Base-by-base conservation (phyloP, 2,888 invertebrate genomes). In the Abrostola tripartita region DNA sequence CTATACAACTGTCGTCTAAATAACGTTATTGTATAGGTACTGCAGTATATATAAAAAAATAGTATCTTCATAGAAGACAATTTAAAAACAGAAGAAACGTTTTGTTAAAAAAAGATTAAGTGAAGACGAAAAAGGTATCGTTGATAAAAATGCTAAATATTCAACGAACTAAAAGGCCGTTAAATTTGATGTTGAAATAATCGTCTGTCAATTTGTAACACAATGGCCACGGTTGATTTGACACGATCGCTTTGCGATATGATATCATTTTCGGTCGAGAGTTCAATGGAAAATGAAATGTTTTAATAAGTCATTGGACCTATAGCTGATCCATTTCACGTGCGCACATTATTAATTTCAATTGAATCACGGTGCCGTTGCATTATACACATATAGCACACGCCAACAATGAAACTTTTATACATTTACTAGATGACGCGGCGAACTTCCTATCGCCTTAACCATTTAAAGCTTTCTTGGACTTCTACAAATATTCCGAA, bases 201-300 rank as follows among this genome's bases (percentile, higher is more conserved):
- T 65, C 53, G 60, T 52, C 42, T 8, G 42, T 57, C 61, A 62
- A 60, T 73, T 76, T 68, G 61, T 76, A 60, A 59, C 58, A 51
- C 53, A 71, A 38, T 40, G 64, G 42, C 42, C 56, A 35, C 38
- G 50, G 38, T 47, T 65, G 52, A 57, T 55, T 49, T 40, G 54
- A 50, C 6, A 40, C 60, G 36, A 77, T 76, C 54, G 61, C 52
- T 77, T 71, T 65, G 72, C 14, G 14, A 37, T 36, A 47, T 47
- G 24, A 47, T 47, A 47, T 47, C 24, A 47, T 47, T 24, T 47
- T 47, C 24, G 44, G 9, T 24, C 14, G 44, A 24, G 44, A 14
- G 44, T 47, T 47, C 14, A 47, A 47, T 47, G 9, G 14, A 47
- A 47, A 47, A 24, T 47, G 24, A 9, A 9, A 47, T 47, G 14